Evolutionary conservation across 2,888 invertebrate species (phyloP), one percentile per base, ranked within the genome.

Genomic region (Dryadula phaetusa): DNA sequence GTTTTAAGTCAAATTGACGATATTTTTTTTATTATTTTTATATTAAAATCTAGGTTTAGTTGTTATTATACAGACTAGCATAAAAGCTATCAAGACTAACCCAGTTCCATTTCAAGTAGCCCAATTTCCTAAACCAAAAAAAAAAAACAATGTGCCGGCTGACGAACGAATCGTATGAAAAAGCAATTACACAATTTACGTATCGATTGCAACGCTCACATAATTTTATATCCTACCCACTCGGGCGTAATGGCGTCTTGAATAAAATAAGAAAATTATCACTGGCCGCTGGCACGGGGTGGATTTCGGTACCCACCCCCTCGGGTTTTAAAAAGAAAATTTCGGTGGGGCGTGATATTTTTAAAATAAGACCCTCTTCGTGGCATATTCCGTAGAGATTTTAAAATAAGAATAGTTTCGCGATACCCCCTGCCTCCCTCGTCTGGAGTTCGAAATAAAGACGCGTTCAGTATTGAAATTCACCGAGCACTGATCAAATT

Each of bases 401-500:
- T 90, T 92, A 90, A 92, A 92, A 92, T 91, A 91, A 92, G 91
- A 92, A 92, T 92, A 92, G 92, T 92, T 92, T 91, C 85, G 88
- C 88, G 87, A 88, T 88, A 85, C 87, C 88, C 87, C 80, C 77
- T 70, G 64, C 73, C 74, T 67, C 80, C 79, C 81, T 79, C 87
- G 92, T 91, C 92, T 92, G 91, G 92, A 88, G 92, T 87, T 88
- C 86, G 90, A 87, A 90, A 90, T 90, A 71, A 70, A 54, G 73
- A 72, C 62, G 70, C 73, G 74, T 74, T 75, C 70, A 65, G 64
- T 56, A 60, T 65, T 65, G 49, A 42, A 49, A 63, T 63, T 32
- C 44, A 46, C 32, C 32, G 12, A 46, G 42, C 46, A 14, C 8
- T 52, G 10, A 52, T 52, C 10, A n/a, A 16, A 32, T 16, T 28